Base-by-base conservation (phyloP, 2,888 invertebrate species). In the Agrotis clavis region DNA sequence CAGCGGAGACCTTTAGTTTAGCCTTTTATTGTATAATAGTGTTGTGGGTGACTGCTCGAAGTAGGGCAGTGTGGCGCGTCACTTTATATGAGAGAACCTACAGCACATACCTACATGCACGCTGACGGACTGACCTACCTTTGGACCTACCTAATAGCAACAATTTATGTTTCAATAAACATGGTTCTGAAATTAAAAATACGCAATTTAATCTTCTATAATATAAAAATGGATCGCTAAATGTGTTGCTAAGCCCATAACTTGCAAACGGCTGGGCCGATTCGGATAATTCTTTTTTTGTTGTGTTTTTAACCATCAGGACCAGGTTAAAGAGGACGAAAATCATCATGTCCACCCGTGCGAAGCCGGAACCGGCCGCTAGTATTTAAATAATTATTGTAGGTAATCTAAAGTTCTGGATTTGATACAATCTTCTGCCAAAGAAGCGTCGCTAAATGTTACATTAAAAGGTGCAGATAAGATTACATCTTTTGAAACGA, bases 101-200 rank as follows among this genome's bases (percentile, higher is more conserved):
- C 66, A 19, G 61, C 60, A 47, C 59, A 51, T 35, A 48, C 13
- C 25, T 51, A 41, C 51, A 25, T 51, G 25, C 51, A 47, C 51
- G 51, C 61, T 67, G 75, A 76, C 72, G 30, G 47, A 48, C 61
- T 71, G 75, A 76, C 72, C 79, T n/a, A n/a, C n/a, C n/a, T n/a
- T n/a, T n/a, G n/a, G n/a, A n/a, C n/a, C n/a, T n/a, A n/a, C n/a
- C n/a, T 79, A 60, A 35, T 60, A 68, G 48, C 50, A 50, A 25
- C 65, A 63, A 3, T n/a, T n/a, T 53, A 19, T 53, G 16, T 54
- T 65, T 45, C 19, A 71, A 67, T 35, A 35, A 35, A 41, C 30
- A 57, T 69, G 61, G 19, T 61, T 30, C 61, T 68, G 45, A 50
- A 41, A 25, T 21, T 30, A 41, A n/a, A 77, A 61, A 59, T 51